Conservation (phyloP, 2,888 invertebrate genomes). For the Acrobasis suavella region DNA sequence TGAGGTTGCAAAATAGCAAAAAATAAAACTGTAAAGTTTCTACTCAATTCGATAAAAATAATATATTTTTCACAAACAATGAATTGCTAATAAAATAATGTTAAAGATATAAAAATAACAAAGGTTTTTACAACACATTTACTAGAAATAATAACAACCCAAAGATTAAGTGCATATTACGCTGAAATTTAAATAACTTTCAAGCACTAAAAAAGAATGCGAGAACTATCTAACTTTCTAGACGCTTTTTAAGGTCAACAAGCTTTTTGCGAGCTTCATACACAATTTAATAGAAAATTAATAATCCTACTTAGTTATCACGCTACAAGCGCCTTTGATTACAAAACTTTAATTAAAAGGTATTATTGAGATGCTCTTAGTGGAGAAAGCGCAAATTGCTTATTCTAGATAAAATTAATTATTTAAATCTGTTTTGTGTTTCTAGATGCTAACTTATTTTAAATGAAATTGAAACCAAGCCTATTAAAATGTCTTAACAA, state of each 20-base stretch:
- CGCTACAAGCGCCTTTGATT: background rate
- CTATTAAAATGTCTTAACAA: too few relatives aligned
- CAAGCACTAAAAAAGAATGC: background rate
- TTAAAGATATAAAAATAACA: too few relatives aligned
- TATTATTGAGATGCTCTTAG: background rate
- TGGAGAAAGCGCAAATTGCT: background rate
- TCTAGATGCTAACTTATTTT: too few relatives aligned
- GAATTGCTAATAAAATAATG: too few relatives aligned
- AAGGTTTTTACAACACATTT: too few relatives aligned
- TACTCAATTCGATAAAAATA: too few relatives aligned
- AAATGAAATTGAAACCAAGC: too few relatives aligned
- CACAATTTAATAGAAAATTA: background rate
- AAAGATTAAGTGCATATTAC: background rate
- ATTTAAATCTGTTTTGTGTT: background rate
- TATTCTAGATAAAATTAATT: background rate
- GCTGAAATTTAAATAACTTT: background rate
- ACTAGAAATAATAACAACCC: background rate
- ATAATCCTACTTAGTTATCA: background rate
- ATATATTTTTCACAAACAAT: too few relatives aligned
- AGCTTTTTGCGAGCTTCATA: background rate
- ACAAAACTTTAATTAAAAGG: background rate
- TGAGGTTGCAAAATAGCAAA: too few relatives aligned
- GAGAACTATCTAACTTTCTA: background rate
- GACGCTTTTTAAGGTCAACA: background rate
- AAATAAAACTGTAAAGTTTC: too few relatives aligned